Evolutionary conservation across 2,888 invertebrate species (phyloP).

Genomic region (Lathronympha strigana): DNA sequence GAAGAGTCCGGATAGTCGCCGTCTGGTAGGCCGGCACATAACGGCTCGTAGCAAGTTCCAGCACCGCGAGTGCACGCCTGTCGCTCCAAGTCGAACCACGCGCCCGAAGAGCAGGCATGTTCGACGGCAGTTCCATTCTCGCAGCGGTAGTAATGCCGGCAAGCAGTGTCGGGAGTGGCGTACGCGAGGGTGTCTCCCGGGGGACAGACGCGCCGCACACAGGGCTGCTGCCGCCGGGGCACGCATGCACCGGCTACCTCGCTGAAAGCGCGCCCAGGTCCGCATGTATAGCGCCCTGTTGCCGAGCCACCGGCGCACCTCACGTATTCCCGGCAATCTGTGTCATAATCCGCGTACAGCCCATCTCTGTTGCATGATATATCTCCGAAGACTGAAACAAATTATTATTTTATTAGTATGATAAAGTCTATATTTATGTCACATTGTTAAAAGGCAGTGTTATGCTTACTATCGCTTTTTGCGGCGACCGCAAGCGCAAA

Average conservation of each 20-base stretch:
- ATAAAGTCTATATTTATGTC: neutral
- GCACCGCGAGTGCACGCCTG: constrained; percentile 82
- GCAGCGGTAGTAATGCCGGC: constrained; percentile 85
- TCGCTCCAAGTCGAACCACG: constrained; percentile 82
- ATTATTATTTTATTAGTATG: constrained; percentile 13
- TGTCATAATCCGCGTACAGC: constrained; percentile 73
- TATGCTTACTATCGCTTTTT: constrained; percentile 61
- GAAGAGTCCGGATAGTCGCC: constrained; percentile 84
- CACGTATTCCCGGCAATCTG: constrained; percentile 75
- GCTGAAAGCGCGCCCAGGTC: constrained; percentile 71
- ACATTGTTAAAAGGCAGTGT: constrained; percentile 15
- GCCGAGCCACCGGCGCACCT: constrained; percentile 66
- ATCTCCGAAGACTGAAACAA: constrained; percentile 61
- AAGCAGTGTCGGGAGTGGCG: constrained; percentile 83
- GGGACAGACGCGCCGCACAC: constrained; percentile 71
- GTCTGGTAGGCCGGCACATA: constrained; percentile 83
- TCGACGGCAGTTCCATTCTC: constrained; percentile 75
- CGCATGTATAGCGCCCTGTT: constrained; percentile 68
- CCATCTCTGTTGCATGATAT: constrained; percentile 71
- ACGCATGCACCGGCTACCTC: constrained; percentile 73
- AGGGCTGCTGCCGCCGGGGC: constrained; percentile 63
- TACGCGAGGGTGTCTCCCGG: constrained; percentile 71
- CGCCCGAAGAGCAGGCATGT: constrained; percentile 79
- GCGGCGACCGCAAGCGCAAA: constrained; percentile 47
- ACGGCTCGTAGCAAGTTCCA: constrained; percentile 84